Evolutionary conservation across 2,113 vertebrate genomes (phyloP).

Genomic region (Silurus glanis): DNA sequence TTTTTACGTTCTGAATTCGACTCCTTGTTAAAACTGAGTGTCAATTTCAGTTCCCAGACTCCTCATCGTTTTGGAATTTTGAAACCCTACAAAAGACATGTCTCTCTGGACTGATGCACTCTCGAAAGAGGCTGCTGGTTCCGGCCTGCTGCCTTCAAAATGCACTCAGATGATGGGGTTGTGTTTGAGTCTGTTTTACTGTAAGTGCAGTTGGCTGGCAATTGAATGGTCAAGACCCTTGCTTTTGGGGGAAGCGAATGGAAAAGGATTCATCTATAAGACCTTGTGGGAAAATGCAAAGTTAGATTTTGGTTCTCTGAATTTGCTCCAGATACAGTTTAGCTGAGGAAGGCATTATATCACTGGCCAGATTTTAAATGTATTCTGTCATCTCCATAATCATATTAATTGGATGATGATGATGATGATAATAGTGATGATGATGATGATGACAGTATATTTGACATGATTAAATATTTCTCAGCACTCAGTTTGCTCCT

Average conservation of each 20-base stretch:
- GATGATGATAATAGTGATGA: neutral
- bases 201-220: constrained; percentile 55
- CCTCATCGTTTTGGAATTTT: constrained; percentile 57
- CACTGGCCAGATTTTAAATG: constrained; percentile 18
- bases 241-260: constrained; percentile 8
- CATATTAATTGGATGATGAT: constrained; percentile 20
- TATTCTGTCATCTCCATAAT: constrained; percentile 4
- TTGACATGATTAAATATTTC: neutral
- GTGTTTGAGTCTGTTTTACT: constrained; percentile 56
- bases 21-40: neutral
- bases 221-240: neutral
- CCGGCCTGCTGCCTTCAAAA: constrained; percentile 55
- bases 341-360: neutral
- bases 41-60: neutral
- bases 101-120: constrained; percentile 43
- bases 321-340: neutral
- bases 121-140: constrained; percentile 53
- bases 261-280: neutral
- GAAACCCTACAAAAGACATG: constrained; percentile 65
- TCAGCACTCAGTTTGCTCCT: neutral
- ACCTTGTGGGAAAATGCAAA: constrained; percentile 17
- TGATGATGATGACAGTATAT: neutral
- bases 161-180: constrained; percentile 54
- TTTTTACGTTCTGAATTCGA: neutral
- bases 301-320: neutral